phyloP scores from a whole-genome alignment of 1,140 invertebrate species.

The Chelonus insularis region DNA sequence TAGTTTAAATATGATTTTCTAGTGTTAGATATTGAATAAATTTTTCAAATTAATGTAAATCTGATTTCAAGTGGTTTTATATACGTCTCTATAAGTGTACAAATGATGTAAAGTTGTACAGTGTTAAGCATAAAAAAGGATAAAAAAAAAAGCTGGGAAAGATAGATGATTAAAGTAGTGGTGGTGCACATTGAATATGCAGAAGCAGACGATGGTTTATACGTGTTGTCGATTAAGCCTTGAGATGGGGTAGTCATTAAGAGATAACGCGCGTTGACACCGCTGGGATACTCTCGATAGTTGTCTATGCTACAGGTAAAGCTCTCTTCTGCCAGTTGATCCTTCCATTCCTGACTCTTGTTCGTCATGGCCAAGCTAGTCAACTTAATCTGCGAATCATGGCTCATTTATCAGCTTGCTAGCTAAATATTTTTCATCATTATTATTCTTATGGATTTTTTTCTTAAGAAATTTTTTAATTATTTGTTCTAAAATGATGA shows the following conservation, averaged over 20 bases:
- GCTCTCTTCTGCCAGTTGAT: background rate
- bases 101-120: no score
- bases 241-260: constrained; percentile 59
- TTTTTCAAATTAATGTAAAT: no score
- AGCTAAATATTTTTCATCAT: no score
- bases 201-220: constrained; percentile 55
- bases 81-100: no score
- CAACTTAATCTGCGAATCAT: no score
- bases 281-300: constrained; percentile 46
- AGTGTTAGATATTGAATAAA: no score
- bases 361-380: background rate
- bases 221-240: constrained; percentile 58
- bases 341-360: constrained; percentile 11
- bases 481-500: background rate
- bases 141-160: constrained; percentile 19
- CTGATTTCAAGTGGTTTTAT: no score
- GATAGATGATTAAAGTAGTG: constrained; percentile 23
- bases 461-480: background rate
- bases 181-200: constrained; percentile 51
- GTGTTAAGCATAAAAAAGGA: background rate
- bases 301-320: background rate
- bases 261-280: constrained; percentile 55
- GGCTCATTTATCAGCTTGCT: no score
- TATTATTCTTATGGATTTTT: background rate
- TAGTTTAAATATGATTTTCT: no score